Percentiles rank a stretch among this genome's conserved stretches.
phyloP scores from a whole-genome alignment of 2,113 vertebrate genomes.

The Clupea harengus region DNA sequence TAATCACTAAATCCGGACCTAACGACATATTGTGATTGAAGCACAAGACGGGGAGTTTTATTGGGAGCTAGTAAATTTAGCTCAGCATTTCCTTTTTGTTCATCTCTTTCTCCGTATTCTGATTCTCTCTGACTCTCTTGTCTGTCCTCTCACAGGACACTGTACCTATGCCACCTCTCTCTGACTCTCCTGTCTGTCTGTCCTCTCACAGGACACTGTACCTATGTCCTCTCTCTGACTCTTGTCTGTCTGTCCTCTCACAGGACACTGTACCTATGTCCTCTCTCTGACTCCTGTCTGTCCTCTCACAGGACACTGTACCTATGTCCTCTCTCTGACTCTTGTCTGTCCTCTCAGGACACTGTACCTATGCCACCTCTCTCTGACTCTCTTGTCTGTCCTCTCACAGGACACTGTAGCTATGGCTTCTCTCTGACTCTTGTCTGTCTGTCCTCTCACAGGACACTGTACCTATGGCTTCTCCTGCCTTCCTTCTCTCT shows the following conservation, averaged over 20 bases:
- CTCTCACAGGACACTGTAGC: too few species aligned
- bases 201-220: too few species aligned
- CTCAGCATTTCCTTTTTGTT: constrained; percentile 10
- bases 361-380: too few species aligned
- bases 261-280: constrained; percentile 92
- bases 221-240: background rate
- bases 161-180: constrained; percentile 87
- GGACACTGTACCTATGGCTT: constrained; percentile 98
- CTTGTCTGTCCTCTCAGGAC: too few species aligned
- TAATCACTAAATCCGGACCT: background rate
- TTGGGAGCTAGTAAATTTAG: background rate
- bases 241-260: background rate
- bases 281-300: constrained; percentile 13
- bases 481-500: constrained; percentile 98
- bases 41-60: background rate
- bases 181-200: constrained; percentile 4
- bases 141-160: constrained; percentile 60
- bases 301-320: too few species aligned
- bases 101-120: background rate
- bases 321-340: constrained; percentile 39
- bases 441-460: constrained; percentile 85
- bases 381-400: too few species aligned
- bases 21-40: background rate
- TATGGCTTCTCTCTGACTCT: background rate
- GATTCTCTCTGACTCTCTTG: constrained; percentile 16